These are phyloP conservation scores for Drosophila multiciliata DNA, from an alignment of 2,888 invertebrate genomes.

Conservation along the genomic window DNA sequence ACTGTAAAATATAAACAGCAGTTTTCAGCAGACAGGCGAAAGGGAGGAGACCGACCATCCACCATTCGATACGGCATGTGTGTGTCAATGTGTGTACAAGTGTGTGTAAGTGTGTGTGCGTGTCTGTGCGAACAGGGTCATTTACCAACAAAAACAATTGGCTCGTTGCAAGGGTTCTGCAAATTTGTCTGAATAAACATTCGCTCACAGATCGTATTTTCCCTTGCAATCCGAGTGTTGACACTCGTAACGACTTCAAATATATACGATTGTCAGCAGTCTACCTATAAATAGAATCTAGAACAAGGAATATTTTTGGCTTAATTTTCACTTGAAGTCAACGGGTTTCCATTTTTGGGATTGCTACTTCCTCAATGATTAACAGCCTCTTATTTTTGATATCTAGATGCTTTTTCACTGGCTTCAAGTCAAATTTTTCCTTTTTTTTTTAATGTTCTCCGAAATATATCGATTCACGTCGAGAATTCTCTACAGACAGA, in stretches of 20 bases:
- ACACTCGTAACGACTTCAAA: constrained; percentile 24
- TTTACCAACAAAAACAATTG: constrained; percentile 36
- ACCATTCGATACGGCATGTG: constrained; percentile 35
- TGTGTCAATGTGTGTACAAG: not conserved
- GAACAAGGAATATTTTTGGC: not conserved
- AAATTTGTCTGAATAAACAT: constrained; percentile 53
- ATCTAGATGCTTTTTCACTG: not conserved
- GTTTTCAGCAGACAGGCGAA: constrained; percentile 18
- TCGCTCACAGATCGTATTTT: constrained; percentile 24
- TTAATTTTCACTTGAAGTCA: not conserved
- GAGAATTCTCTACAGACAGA: not conserved
- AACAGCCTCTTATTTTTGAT: not conserved
- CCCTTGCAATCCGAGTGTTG: constrained; percentile 15
- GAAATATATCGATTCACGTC: not conserved
- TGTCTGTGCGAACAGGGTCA: constrained; percentile 15
- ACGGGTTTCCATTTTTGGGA: not conserved
- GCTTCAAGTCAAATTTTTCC: not conserved
- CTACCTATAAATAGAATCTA: not conserved
- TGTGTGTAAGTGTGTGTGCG: constrained; percentile 9
- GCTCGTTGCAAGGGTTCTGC: constrained; percentile 16
- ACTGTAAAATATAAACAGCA: constrained; percentile 45
- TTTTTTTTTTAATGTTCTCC: not conserved
- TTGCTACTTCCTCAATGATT: not conserved
- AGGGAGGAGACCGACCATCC: constrained; percentile 60
- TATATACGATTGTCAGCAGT: constrained; percentile 13